phyloP scores from a whole-genome alignment of 2,797 vertebrate species.

The Oreochromis mossambicus region DNA sequence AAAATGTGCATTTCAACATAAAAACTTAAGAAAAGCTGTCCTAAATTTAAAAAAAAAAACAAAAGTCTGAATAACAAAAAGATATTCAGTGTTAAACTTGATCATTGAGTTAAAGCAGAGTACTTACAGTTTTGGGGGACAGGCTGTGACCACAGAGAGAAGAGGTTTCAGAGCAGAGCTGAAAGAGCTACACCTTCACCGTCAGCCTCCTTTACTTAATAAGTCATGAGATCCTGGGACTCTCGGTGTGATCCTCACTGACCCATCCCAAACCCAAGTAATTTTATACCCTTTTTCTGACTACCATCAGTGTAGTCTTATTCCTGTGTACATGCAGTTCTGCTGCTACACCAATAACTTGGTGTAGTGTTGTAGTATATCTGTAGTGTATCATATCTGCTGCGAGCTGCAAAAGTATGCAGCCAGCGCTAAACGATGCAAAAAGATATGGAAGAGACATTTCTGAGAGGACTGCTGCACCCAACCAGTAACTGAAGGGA shows the following conservation, averaged over 20 bases:
- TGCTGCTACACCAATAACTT: no score
- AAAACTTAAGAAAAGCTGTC: neutral
- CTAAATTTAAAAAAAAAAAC: no score
- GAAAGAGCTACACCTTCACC: neutral
- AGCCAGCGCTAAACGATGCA: neutral
- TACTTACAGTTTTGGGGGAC: constrained; percentile 21
- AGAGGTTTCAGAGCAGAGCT: neutral
- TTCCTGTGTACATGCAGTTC: neutral
- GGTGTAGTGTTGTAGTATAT: neutral
- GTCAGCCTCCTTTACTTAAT: neutral
- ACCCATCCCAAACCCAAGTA: neutral
- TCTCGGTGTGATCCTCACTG: neutral
- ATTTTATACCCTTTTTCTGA: neutral
- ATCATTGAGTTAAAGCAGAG: neutral
- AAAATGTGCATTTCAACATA: neutral
- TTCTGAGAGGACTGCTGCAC: neutral
- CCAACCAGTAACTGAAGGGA: neutral
- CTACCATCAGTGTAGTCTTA: neutral
- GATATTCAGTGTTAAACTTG: neutral
- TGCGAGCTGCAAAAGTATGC: neutral
- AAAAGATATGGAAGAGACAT: neutral
- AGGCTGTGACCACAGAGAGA: neutral
- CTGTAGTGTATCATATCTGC: neutral
- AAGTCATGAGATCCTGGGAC: neutral
- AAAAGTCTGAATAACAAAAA: neutral